Evolutionary conservation across 2,797 vertebrate genomes (phyloP), one percentile per base, ranked within the genome.

Genomic region (Lithobates pipiens): DNA sequence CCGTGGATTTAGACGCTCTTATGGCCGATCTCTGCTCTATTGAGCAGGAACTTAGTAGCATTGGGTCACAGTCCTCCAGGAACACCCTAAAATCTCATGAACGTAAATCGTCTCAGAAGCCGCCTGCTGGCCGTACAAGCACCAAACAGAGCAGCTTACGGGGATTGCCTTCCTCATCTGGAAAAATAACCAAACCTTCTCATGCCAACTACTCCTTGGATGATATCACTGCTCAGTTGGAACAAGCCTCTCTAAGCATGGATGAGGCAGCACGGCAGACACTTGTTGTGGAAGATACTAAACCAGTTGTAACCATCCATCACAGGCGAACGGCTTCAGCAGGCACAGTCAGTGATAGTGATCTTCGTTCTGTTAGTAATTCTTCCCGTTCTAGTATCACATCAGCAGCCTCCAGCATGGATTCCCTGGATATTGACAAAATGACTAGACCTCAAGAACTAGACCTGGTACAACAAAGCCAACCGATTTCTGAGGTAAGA

Each of bases 1-100:
- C 96, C 8, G 98, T 99, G 89, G 98, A 99, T 91, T 95, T 99
- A 76, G 98, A 99, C 18, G 96, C 98, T 23, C 95, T 99, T 76
- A 99, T 99, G 98, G 98, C 97, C 0, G 98, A 99, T 83, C 97
- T 99, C 18, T 97, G 97, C 91, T 97, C 98, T 80, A 99, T 99
- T 79, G 98, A 99, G 87, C 98, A 99, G 93, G 98, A 99, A 76
- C 97, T 99, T 80, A 97, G 94, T 93, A 96, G 93, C 88, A 94
- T 97, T 36, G 94, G 95, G 21, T 94, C 94, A 88, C 96, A 97
- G 84, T 92, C 93, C 44, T 95, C 97, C 77, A 95, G 93, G 77
- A 96, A 94, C 89, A 72, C 92, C 3, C 72, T 93, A 36, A 95
- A 95, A 44, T 91, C 88, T 74, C 91, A 93, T 80, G 96, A 97